phyloP scores from a whole-genome alignment of 2,113 vertebrate genomes.

The Calyptomena viridis region DNA sequence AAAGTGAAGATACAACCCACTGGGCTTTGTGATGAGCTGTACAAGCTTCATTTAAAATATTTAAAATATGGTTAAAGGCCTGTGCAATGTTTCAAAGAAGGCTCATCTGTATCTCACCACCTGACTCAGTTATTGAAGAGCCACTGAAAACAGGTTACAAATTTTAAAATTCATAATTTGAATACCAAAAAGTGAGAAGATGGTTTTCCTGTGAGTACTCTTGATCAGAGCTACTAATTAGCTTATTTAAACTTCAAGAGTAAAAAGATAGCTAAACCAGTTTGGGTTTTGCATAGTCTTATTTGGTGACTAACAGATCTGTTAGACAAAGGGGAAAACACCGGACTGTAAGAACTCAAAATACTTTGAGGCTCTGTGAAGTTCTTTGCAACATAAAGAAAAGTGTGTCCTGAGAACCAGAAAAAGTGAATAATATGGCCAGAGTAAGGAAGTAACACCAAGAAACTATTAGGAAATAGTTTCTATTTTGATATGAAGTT shows the following conservation, averaged over 20 bases:
- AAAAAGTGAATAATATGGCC: background rate
- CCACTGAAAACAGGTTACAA: background rate
- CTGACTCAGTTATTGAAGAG: background rate
- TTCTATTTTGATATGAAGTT: background rate
- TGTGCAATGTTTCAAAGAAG: background rate
- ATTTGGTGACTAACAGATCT: background rate
- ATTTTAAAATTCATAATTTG: background rate
- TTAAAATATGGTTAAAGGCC: background rate
- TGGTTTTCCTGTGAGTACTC: background rate
- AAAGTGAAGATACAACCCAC: background rate
- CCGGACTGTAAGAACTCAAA: background rate
- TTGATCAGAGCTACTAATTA: background rate
- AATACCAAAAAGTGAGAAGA: background rate
- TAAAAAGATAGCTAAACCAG: background rate
- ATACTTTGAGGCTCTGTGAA: background rate
- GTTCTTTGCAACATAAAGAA: background rate
- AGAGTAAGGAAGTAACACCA: background rate
- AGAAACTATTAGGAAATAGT: background rate
- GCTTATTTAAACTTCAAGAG: background rate
- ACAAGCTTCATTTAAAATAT: background rate
- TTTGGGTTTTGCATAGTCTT: constrained; percentile 8
- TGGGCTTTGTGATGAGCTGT: background rate
- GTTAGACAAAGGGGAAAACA: background rate
- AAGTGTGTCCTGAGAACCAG: background rate
- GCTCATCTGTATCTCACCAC: background rate